Evolutionary conservation across 2,113 vertebrate genomes (phyloP).

Genomic region (Axis porcinus): DNA sequence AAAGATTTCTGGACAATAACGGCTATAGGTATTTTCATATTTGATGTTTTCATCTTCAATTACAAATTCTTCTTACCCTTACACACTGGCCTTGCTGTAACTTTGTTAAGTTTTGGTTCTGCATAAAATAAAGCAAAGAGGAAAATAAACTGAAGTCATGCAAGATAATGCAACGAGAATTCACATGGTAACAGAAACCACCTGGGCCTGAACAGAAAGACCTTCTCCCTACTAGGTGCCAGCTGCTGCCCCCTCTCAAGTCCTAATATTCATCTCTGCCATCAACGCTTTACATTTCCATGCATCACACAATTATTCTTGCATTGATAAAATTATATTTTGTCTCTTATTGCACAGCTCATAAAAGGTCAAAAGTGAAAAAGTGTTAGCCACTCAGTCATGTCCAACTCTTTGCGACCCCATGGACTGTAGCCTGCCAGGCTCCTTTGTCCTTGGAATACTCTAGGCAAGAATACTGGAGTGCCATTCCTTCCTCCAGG

Average conservation of each 20-base stretch:
- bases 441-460: not conserved
- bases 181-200: not conserved
- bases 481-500: not conserved
- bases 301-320: not conserved
- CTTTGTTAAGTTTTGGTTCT: not conserved
- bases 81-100: not conserved
- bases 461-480: not conserved
- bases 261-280: not conserved
- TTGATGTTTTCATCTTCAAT: conserved; percentile 4
- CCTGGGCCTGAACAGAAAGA: not conserved
- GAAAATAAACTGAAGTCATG: not conserved
- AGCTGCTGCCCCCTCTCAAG: not conserved
- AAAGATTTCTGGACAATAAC: not conserved
- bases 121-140: not conserved
- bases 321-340: not conserved
- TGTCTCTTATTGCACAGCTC: not conserved
- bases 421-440: not conserved
- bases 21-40: not conserved
- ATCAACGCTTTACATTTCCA: not conserved
- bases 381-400: not conserved
- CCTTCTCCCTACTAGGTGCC: not conserved
- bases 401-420: not conserved
- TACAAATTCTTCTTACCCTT: not conserved
- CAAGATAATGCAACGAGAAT: not conserved
- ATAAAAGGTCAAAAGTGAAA: not conserved